Evolutionary conservation across 2,113 vertebrate genomes (phyloP), one percentile per base, ranked within the genome.

Genomic region (Felis catus): DNA sequence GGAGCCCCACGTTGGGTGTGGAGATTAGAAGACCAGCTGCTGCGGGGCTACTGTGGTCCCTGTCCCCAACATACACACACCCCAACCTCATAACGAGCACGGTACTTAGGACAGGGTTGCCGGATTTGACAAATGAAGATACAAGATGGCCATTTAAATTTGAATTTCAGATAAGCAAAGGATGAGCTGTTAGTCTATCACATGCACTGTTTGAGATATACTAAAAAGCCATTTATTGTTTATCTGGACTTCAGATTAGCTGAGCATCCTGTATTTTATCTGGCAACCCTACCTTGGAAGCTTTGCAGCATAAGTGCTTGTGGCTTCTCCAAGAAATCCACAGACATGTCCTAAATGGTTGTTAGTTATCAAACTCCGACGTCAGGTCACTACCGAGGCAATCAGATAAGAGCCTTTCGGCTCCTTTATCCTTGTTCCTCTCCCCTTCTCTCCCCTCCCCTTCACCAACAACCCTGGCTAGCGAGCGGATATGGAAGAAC

Each of bases 291-390:
- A 70, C 48, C 11, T 45, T 36, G 36, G 41, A 93, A 78, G 11
- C 3, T 63, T 85, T 51, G 51, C 21, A 58, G 73, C 16, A 82
- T 66, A 92, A 65, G 87, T 95, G 66, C 33, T 92, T 23, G 36
- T 81, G 48, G 39, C 9, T 95, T 95, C 39, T 55, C 48, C 58
- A 81, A 95, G 81, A 88, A 95, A 88, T 27, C 65, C n/a, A 81
- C 31, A 27, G 21, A 81, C 70, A 53, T 18, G 7, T 21, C 25
- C 36, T 7, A 76, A 66, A 92, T 29, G 53, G 48, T 82, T 73
- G 79, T 53, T 51, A 76, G 41, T n/a, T 78, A 4, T 85, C 39
- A 78, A 91, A 33, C 6, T 18, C 78, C 58, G 5, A 73, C 25
- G n/a, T 65, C 10, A 84, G 10, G 25, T 96, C 80, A 65, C 21